phyloP scores from a whole-genome alignment of 2,113 vertebrate genomes.

The Saguinus imperator region DNA sequence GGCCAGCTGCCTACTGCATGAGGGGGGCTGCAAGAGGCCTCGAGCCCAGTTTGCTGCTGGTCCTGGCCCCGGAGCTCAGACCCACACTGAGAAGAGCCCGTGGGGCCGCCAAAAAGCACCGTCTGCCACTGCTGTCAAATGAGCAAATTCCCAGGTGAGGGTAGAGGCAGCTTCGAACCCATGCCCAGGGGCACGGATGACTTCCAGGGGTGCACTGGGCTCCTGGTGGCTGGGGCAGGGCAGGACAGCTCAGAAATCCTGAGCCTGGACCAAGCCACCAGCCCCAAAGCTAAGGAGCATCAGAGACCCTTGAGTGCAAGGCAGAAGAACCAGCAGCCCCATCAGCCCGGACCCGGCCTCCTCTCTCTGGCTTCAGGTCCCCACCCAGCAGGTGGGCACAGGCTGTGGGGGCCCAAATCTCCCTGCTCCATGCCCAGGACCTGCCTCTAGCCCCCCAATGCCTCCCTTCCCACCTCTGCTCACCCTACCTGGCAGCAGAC shows the following conservation, averaged over 20 bases:
- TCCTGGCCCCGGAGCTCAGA: not conserved
- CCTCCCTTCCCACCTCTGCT: not conserved
- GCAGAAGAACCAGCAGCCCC: not conserved
- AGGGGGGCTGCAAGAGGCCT: accelerated
- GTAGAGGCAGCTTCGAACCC: not conserved
- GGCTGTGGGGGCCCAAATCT: not conserved
- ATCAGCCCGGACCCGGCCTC: not conserved
- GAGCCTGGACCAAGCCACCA: not conserved
- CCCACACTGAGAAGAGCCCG: accelerated
- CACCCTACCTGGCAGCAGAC: not conserved
- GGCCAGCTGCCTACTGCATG: accelerated
- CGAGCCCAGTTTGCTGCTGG: accelerated
- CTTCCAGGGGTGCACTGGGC: not conserved
- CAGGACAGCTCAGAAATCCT: accelerated
- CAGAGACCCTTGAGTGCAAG: not conserved
- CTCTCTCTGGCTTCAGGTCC: not conserved
- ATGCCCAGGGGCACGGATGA: not conserved
- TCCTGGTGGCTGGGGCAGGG: accelerated
- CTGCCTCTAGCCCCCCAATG: not conserved
- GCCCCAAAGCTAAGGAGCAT: not conserved
- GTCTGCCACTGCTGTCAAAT: not conserved
- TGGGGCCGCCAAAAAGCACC: accelerated
- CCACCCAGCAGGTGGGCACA: accelerated
- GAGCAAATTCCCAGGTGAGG: not conserved
- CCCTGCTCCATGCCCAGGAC: not conserved